Evolutionary conservation across 1,140 invertebrate genomes (phyloP), one percentile per base, ranked within the genome.

Genomic region (Formica selysi): DNA sequence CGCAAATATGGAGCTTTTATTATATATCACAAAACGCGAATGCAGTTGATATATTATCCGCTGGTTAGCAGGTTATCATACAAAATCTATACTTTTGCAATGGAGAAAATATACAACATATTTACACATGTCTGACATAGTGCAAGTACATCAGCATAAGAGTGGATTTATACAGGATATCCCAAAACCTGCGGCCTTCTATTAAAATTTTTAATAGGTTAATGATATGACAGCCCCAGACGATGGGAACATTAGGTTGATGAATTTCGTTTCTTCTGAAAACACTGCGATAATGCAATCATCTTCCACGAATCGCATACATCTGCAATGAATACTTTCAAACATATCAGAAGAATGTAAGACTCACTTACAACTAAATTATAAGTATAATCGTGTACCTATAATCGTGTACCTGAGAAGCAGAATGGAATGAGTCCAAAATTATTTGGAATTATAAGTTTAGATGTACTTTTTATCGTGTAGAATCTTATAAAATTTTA

Each of bases 11-110:
- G 64, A 80, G 44, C 44, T 70, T 80, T 68, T 54, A 54, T 48
- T 57, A 29, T 74, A 61, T 83, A 83, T 83, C 79, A 83, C 79
- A 83, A 83, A 59, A 83, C 44, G 64, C 54, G 26, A 74, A 83
- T 80, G 22, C 64, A 4, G 36, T 71, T 36, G n/a, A 74, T 44
- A 65, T 83, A 36, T 13, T 51, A 51, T 41, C 3, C 48, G 13
- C 26, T 41, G 11, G 10, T 61, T 59, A 74, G 11, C 8, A 74
- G 79, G n/a, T n/a, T 54, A 61, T 73, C 48, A 48, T 83, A 83
- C 68, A 83, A 83, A 83, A 73, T 81, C 79, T 83, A 74, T 54
- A 83, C 32, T 83, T 2, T 73, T 83, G 13, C 5, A 16, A 44
- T 32, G 26, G 19, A 32, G 32, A n/a, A 83, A 83, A 59, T 83